phyloP scores from a whole-genome alignment of 2,113 vertebrate species.

The Arvicanthis niloticus region DNA sequence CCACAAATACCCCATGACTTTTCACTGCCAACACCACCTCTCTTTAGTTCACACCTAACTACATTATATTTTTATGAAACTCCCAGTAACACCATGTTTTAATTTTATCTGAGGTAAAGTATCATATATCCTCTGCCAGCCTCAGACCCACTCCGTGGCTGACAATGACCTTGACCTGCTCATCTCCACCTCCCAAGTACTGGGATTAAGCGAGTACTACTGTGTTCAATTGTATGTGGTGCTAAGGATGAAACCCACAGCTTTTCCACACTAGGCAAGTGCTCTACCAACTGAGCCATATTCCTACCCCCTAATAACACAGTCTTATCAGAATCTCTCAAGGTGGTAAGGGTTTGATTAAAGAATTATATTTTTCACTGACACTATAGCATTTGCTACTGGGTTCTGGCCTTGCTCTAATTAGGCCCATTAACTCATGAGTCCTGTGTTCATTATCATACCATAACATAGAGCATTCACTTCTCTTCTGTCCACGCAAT shows the following conservation, averaged over 20 bases:
- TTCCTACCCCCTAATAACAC: too few relatives aligned
- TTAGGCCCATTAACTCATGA: not conserved
- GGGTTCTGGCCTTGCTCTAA: constrained; percentile 10
- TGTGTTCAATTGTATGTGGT: not conserved
- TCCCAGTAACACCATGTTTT: not conserved
- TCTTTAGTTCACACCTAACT: constrained; percentile 7
- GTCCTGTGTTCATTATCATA: not conserved
- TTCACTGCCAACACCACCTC: not conserved
- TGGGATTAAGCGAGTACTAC: not conserved
- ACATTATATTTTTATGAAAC: not conserved
- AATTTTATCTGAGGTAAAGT: not conserved
- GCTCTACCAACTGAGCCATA: not conserved
- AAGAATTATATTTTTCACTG: constrained; percentile 34
- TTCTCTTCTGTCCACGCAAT: not conserved
- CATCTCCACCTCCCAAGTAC: not conserved
- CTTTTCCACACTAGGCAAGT: not conserved
- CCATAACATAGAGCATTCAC: not conserved
- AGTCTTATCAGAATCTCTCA: constrained; percentile 13
- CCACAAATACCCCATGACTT: not conserved
- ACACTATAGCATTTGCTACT: not conserved
- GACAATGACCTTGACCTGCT: not conserved
- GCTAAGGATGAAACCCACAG: not conserved
- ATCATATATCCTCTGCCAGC: too few relatives aligned
- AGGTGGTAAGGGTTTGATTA: constrained; percentile 4
- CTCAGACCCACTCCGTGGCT: not conserved